Conservation (phyloP, 2,797 vertebrate genomes). For the Sebastes jordani region DNA sequence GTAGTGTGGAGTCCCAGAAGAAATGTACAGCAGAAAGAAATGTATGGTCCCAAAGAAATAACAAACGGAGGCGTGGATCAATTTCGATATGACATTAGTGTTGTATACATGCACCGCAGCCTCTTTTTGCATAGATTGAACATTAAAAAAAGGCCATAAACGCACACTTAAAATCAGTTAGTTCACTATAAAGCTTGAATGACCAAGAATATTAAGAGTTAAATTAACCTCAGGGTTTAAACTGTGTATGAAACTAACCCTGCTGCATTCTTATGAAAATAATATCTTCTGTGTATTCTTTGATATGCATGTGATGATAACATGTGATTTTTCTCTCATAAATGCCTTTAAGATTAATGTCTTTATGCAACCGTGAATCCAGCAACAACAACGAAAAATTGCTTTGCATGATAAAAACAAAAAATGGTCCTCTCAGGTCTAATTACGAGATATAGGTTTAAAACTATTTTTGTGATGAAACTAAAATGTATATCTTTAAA, state of each 20-base stretch:
- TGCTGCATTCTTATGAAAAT: background rate
- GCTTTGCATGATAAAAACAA: conserved; percentile 6
- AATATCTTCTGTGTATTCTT: conserved; percentile 13
- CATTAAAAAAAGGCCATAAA: conserved; percentile 24
- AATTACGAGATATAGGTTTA: conserved; percentile 11
- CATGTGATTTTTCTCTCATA: conserved; percentile 14
- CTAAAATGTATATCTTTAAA: conserved; percentile 45
- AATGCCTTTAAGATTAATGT: conserved; percentile 33
- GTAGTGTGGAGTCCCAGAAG: background rate
- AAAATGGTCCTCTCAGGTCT: conserved; percentile 27
- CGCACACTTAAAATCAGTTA: conserved; percentile 11
- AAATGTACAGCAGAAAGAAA: conserved; percentile 7
- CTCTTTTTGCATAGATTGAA: conserved; percentile 71
- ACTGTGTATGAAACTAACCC: conserved; percentile 12
- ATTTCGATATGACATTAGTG: conserved; percentile 13
- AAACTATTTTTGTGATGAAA: conserved; percentile 27
- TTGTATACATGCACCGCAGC: conserved; percentile 42
- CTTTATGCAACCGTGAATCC: conserved; percentile 34
- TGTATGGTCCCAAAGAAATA: conserved; percentile 1
- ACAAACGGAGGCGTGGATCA: conserved; percentile 14
- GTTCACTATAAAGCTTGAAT: conserved; percentile 35
- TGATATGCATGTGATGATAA: conserved; percentile 32
- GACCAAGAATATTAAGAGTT: conserved; percentile 16
- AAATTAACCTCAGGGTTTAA: background rate
- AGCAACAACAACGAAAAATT: background rate